These are phyloP conservation scores for Gnathonemus longibarbis DNA, from an alignment of 2,113 vertebrate genomes.

Conservation along the genomic window DNA sequence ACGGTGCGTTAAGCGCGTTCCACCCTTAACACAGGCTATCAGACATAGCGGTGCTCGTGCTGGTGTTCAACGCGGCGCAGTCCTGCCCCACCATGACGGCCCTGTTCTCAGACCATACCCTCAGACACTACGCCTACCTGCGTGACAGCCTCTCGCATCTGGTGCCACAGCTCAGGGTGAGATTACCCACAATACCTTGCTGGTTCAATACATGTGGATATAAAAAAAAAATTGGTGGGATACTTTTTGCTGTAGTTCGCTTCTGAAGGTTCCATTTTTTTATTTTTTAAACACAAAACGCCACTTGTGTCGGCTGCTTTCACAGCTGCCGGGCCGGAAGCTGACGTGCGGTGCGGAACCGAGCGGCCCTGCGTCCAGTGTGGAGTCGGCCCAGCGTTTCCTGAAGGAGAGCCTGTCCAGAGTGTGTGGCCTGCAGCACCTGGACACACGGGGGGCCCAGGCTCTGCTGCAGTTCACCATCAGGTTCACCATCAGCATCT, in stretches of 20 bases:
- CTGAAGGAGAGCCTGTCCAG: slow-evolving; percentile 84
- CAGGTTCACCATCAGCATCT: slow-evolving; percentile 54
- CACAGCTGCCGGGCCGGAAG: slow-evolving; percentile 81
- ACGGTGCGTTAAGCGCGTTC: background rate
- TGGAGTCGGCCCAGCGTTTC: slow-evolving; percentile 87
- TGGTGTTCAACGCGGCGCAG: slow-evolving; percentile 93
- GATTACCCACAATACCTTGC: slow-evolving; percentile 17
- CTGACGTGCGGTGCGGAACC: slow-evolving; percentile 63
- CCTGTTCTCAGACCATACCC: slow-evolving; percentile 92
- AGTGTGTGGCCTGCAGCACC: slow-evolving; percentile 80
- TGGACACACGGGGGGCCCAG: slow-evolving; percentile 78
- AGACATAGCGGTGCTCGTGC: slow-evolving; percentile 93
- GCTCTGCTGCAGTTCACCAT: slow-evolving; percentile 90
- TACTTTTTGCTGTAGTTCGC: background rate
- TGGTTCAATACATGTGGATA: background rate
- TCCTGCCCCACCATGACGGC: slow-evolving; percentile 92
- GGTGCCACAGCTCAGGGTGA: slow-evolving; percentile 82
- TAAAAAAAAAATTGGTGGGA: background rate
- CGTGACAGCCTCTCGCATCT: slow-evolving; percentile 94
- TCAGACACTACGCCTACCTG: slow-evolving; percentile 91
- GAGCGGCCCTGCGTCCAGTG: slow-evolving; percentile 55
- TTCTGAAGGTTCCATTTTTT: background rate
- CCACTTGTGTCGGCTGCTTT: background rate
- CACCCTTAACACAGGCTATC: slow-evolving; percentile 30
- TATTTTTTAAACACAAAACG: too few relatives aligned